Base-by-base conservation (phyloP, 92 coral and sea anemone genomes). In the Phenganax stokvisi region DNA sequence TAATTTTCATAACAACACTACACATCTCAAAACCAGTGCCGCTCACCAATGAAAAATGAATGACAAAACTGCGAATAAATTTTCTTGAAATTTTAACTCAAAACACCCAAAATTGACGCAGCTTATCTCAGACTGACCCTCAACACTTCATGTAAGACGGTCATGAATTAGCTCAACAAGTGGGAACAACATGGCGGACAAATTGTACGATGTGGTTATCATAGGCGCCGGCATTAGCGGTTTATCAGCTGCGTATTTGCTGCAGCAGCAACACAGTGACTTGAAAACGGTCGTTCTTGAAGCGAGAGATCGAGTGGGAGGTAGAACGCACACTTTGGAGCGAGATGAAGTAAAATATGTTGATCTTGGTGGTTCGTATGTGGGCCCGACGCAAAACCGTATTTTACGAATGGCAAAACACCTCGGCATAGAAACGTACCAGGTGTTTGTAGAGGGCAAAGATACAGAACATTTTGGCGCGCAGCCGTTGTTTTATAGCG, bases 161-260 rank as follows among this genome's bases (percentile, higher is more conserved):
- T 64, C 17, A 59, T 37, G 47, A 37, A 37, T 1, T 37, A 1
- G 47, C 47, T 37, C 47, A 37, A 37, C 3, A 37, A 37, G 47
- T 37, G 47, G 2, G 47, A 37, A 37, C 2, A 37, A 37, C 5
- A 75, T 64, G 74, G 84, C 53, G 54, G 84, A 84, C 20, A 74
- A n/a, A 37, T 58, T 58, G 27, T 85, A 53, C 10, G 96, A 89
- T n/a, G 96, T 94, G 55, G 77, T 94, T 9, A 90, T 94, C 20
- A 87, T 94, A 25, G 98, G 98, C 44, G 98, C 97, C 3, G 98
- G 98, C 52, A 89, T 94, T 16, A 94, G 98, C 84, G 98, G 98
- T 59, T 88, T 94, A 11, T 94, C 96, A 79, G 97, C 98, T 47
- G 98, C 96, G 54, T 88, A 90, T 72, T 80, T 94, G 15, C 86